These are phyloP conservation scores for Molossus molossus DNA, from an alignment of 2,797 vertebrate genomes.

Conservation along the genomic window DNA sequence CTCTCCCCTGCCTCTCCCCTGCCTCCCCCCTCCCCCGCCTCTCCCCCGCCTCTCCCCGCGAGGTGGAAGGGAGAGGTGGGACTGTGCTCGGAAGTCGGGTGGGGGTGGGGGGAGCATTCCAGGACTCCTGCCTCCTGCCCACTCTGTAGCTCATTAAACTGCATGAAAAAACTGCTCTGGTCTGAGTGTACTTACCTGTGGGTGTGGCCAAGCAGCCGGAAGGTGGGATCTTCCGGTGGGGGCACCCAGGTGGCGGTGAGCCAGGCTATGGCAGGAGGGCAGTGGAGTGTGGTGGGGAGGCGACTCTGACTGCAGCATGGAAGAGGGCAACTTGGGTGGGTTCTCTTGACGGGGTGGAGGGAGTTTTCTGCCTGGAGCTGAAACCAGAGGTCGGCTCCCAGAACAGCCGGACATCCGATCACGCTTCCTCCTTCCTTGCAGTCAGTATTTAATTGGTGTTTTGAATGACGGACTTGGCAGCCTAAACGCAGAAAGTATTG, in stretches of 20 bases:
- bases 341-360: neutral
- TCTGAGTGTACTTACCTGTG: neutral
- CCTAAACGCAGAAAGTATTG: neutral
- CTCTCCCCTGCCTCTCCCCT: neutral
- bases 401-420: fast-evolving
- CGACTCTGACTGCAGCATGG: neutral
- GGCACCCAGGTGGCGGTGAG: too few relatives aligned
- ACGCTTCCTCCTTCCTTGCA: neutral
- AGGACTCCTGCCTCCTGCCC: neutral
- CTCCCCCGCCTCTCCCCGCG: neutral
- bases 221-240: neutral
- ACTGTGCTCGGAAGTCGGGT: neutral
- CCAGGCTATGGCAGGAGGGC: neutral
- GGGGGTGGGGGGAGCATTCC: neutral
- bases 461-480: neutral
- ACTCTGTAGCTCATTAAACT: neutral
- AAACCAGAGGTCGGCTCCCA: neutral
- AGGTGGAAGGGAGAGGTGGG: neutral
- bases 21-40: neutral
- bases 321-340: neutral
- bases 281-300: neutral
- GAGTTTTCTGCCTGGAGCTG: neutral
- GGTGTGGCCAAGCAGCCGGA: neutral
- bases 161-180: neutral
- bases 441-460: neutral